These are phyloP conservation scores for Tetanocera ferruginea DNA, from an alignment of 2,888 invertebrate genomes.

Conservation along the genomic window DNA sequence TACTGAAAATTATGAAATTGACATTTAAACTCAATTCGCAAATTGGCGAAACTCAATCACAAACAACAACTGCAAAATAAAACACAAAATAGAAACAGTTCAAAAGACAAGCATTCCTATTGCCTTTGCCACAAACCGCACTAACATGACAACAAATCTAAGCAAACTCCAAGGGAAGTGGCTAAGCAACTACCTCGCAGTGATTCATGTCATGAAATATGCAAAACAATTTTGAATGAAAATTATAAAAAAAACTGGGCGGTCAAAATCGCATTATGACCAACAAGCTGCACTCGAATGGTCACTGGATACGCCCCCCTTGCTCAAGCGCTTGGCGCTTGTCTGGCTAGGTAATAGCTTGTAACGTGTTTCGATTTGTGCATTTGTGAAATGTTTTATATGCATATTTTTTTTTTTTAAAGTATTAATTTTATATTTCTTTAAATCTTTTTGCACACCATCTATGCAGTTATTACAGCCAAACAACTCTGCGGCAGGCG, in stretches of 20 bases:
- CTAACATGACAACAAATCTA: too few species aligned
- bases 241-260: slow-evolving; percentile 14
- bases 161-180: too few species aligned
- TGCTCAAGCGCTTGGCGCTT: neutral
- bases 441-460: too few species aligned
- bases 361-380: too few species aligned
- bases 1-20: slow-evolving; percentile 47
- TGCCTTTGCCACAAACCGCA: too few species aligned
- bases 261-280: slow-evolving; percentile 9
- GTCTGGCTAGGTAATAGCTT: too few species aligned
- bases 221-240: slow-evolving; percentile 17
- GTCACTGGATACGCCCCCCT: too few species aligned
- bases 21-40: slow-evolving; percentile 43
- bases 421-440: too few species aligned
- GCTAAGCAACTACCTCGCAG: neutral
- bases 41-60: slow-evolving; percentile 3
- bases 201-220: slow-evolving; percentile 18
- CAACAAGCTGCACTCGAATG: neutral
- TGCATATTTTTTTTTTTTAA: too few species aligned
- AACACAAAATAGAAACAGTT: neutral
- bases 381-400: too few species aligned
- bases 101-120: too few species aligned
- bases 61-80: neutral
- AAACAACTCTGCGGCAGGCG: neutral
- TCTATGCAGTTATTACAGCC: too few species aligned